phyloP scores from a whole-genome alignment of 2,113 vertebrate species.

The Ammodytes marinus region DNA sequence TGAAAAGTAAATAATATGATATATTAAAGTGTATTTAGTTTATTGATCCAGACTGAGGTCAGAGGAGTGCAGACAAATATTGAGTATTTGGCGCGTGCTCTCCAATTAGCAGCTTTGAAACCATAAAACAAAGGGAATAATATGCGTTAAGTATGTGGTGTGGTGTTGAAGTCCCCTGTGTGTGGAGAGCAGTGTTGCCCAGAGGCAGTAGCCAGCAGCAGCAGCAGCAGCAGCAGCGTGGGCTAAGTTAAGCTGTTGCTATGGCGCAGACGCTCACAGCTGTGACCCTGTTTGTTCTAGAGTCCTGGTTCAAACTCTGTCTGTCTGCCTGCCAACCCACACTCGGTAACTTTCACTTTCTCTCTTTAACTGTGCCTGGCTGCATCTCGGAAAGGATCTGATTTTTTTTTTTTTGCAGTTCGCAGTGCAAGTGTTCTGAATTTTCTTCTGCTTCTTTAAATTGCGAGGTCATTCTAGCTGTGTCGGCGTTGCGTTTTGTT shows the following conservation, averaged over 20 bases:
- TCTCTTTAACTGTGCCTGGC: not conserved
- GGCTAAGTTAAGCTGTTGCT: conserved; percentile 22
- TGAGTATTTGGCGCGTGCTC: no score
- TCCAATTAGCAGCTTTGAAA: conserved; percentile 36
- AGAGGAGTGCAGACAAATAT: no score
- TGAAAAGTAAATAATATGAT: no score
- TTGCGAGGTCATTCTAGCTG: no score
- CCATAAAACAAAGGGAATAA: conserved; percentile 22
- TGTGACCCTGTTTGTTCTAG: conserved; percentile 1
- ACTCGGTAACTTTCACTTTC: not conserved
- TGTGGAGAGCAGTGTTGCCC: not conserved
- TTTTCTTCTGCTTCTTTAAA: no score
- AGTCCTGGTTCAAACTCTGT: not conserved
- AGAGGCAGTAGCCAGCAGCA: not conserved
- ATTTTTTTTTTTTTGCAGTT: not conserved
- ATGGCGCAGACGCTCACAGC: conserved; percentile 23
- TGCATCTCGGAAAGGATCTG: not conserved
- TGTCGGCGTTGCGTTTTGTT: no score
- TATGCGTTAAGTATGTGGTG: not conserved
- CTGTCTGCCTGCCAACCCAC: not conserved
- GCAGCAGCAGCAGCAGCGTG: not conserved
- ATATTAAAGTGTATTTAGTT: no score
- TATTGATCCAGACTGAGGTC: no score
- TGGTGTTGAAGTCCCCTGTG: not conserved
- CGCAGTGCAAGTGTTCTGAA: no score